Conservation (phyloP, 37 sponge, comb jelly and placozoan genomes). For the Spongilla lacustris region DNA sequence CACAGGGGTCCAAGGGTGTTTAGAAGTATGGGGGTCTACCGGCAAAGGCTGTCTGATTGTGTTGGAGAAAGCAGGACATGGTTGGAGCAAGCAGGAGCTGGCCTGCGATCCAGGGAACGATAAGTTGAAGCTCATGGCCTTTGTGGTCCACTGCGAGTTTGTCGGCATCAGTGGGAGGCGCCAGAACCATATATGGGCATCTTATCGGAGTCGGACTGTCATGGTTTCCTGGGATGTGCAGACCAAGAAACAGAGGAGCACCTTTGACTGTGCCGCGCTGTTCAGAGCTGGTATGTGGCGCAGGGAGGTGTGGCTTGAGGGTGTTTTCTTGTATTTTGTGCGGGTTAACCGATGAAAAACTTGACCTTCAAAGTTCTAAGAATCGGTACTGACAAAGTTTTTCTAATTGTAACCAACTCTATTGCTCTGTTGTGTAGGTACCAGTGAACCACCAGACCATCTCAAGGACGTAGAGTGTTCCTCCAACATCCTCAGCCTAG, state of each 20-base stretch:
- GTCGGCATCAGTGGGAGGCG: background rate
- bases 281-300: conserved; percentile 12
- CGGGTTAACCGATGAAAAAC: too few species aligned
- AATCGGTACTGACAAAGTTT: too few species aligned
- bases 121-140: background rate
- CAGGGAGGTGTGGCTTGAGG: too few species aligned
- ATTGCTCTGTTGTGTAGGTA: too few species aligned
- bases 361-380: too few species aligned
- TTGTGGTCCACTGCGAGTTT: conserved; percentile 32
- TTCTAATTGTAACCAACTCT: too few species aligned
- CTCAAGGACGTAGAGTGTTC: too few species aligned
- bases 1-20: conserved; percentile 14
- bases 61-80: background rate
- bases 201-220: background rate
- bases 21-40: conserved; percentile 62
- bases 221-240: conserved; percentile 54
- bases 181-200: conserved; percentile 50
- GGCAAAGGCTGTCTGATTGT: conserved; percentile 27
- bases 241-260: conserved; percentile 16
- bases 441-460: too few species aligned
- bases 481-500: conserved; percentile 6
- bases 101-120: background rate
- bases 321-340: too few species aligned
- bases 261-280: conserved; percentile 7
- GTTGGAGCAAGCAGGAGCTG: background rate